phyloP scores from a whole-genome alignment of 2,797 vertebrate species.

The Channa striata region DNA sequence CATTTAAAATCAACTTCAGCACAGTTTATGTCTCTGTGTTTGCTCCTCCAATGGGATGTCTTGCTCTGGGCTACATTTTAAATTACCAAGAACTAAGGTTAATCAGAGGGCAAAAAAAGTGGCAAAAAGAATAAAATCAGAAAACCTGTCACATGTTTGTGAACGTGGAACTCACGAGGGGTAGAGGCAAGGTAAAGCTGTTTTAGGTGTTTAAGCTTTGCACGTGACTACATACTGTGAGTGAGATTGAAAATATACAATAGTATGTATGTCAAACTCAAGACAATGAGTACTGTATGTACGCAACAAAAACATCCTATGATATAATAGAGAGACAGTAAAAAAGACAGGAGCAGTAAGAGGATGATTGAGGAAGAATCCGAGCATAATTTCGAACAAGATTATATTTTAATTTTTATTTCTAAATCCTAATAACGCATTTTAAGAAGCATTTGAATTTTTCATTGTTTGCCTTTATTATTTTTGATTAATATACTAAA shows the following conservation, averaged over 20 bases:
- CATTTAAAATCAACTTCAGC: conserved; percentile 25
- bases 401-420: too few species aligned
- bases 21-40: conserved; percentile 13
- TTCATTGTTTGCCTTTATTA: too few species aligned
- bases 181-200: background rate
- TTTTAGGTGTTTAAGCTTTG: background rate
- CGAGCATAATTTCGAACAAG: too few species aligned
- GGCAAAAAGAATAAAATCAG: conserved; percentile 28
- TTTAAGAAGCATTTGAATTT: too few species aligned
- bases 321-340: too few species aligned
- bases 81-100: conserved; percentile 41
- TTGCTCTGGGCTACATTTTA: conserved; percentile 44
- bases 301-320: too few species aligned
- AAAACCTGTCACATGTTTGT: conserved; percentile 1
- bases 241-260: background rate
- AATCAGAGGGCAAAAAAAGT: conserved; percentile 22
- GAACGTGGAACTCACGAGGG: background rate
- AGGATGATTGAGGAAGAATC: too few species aligned
- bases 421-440: too few species aligned
- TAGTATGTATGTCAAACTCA: background rate
- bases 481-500: too few species aligned
- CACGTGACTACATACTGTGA: background rate
- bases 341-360: too few species aligned
- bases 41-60: conserved; percentile 13
- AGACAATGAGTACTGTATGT: background rate